Conservation (phyloP, 2,113 vertebrate species). For the Cynocephalus volans region DNA sequence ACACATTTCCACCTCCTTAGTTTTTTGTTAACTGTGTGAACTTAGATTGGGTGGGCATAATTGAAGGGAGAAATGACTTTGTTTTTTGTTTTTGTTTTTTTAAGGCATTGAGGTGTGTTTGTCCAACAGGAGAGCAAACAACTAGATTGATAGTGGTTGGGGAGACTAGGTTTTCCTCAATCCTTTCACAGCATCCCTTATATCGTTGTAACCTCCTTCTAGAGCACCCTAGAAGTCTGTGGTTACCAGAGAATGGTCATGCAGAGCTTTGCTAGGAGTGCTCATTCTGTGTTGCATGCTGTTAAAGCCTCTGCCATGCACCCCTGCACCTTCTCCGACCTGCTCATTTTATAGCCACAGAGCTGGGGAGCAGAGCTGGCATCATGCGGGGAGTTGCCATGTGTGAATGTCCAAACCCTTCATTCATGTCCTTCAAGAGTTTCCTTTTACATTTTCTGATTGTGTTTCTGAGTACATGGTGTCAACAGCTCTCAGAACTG, state of each 20-base stretch:
- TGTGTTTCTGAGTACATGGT: slow-evolving; percentile 76
- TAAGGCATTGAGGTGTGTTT: background rate
- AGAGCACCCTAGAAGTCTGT: background rate
- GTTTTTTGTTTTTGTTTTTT: background rate
- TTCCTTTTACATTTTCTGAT: slow-evolving; percentile 79
- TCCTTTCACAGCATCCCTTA: background rate
- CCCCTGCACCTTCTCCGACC: background rate
- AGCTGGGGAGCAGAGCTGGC: slow-evolving; percentile 41
- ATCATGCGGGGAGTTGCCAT: background rate
- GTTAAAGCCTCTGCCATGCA: background rate
- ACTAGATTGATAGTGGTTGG: background rate
- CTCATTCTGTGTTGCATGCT: background rate
- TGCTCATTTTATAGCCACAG: background rate
- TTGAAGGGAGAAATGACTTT: background rate
- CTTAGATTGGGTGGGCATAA: background rate
- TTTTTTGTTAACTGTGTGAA: background rate
- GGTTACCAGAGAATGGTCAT: background rate
- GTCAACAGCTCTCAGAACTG: slow-evolving; percentile 79
- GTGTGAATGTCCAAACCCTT: slow-evolving; percentile 65
- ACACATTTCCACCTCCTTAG: background rate
- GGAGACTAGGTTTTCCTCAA: background rate
- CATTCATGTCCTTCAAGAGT: slow-evolving; percentile 70
- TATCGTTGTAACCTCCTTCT: background rate
- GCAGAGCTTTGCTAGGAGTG: background rate
- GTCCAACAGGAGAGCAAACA: background rate